phyloP scores from a whole-genome alignment of 2,888 invertebrate genomes.

The Dryobotodes eremita region DNA sequence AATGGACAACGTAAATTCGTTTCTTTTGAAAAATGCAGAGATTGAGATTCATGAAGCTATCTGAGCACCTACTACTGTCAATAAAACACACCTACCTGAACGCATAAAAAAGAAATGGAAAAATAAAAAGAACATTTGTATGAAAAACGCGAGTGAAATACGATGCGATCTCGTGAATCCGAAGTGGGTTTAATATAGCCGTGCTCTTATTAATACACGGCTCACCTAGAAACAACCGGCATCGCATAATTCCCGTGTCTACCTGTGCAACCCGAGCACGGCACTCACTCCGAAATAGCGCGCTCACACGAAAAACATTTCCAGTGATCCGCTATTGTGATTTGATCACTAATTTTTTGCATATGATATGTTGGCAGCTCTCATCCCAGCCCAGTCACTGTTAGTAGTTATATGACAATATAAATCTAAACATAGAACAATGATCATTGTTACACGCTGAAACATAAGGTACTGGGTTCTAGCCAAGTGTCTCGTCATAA shows the following conservation, averaged over 20 bases:
- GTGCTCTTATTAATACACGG: slow-evolving; percentile 81
- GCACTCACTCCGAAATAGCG: slow-evolving; percentile 79
- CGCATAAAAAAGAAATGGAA: neutral
- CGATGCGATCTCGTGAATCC: slow-evolving; percentile 79
- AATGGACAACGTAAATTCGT: neutral
- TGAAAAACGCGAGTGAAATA: slow-evolving; percentile 74
- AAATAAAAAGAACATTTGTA: slow-evolving; percentile 33
- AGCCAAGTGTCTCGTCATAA: slow-evolving; percentile 74
- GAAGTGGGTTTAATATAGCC: slow-evolving; percentile 81
- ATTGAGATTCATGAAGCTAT: slow-evolving; percentile 13
- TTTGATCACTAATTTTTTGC: slow-evolving; percentile 59
- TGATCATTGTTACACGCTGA: slow-evolving; percentile 61
- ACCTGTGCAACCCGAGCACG: slow-evolving; percentile 78
- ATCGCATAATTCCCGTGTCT: slow-evolving; percentile 75
- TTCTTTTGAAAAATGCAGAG: neutral
- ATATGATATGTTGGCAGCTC: slow-evolving; percentile 66
- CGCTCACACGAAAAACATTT: slow-evolving; percentile 72
- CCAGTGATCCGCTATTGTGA: slow-evolving; percentile 70
- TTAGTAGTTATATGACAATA: slow-evolving; percentile 76
- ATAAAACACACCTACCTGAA: neutral
- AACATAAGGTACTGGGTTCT: slow-evolving; percentile 70
- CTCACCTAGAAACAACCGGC: slow-evolving; percentile 80
- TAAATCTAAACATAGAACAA: slow-evolving; percentile 79
- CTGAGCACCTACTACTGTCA: neutral
- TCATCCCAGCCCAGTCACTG: slow-evolving; percentile 59